A percentile compares a stretch with the other conserved stretches of the same genome.
Evolutionary conservation across 2,797 vertebrate genomes (phyloP).

Genomic region (Rhabdophis nuchalis): DNA sequence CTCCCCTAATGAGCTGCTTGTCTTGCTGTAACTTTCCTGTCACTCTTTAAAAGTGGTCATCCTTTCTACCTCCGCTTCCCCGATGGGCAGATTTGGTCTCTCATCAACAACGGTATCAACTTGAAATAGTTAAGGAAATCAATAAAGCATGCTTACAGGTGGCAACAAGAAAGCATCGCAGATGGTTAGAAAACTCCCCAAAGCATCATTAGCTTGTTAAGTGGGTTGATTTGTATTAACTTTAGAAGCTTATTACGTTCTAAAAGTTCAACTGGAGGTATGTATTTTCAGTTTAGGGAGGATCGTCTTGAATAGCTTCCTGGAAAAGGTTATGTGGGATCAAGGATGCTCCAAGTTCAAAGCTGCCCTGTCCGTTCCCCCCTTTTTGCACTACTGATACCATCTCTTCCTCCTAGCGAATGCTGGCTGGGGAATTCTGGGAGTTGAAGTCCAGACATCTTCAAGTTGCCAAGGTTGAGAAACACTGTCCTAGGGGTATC

Average conservation of each 20-base stretch:
- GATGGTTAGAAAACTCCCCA: not conserved
- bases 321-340: not conserved
- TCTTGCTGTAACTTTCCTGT: not conserved
- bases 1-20: not conserved
- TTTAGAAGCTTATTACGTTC: not conserved
- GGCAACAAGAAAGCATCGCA: not conserved
- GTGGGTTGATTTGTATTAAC: not conserved
- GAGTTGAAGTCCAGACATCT: too few relatives aligned
- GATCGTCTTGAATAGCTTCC: not conserved
- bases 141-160: not conserved
- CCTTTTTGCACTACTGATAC: not conserved
- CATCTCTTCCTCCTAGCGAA: not conserved
- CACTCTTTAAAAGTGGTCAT: not conserved
- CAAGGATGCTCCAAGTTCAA: not conserved
- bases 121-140: not conserved
- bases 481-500: not conserved
- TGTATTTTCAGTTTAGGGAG: not conserved
- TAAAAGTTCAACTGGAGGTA: not conserved
- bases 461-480: too few relatives aligned
- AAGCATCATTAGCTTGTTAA: not conserved
- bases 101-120: not conserved
- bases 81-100: fast-evolving
- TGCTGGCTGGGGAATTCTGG: too few relatives aligned
- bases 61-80: not conserved
- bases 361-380: not conserved